Base-by-base conservation (phyloP, 2,888 invertebrate genomes). In the Scaptomyza cyrtandrae region DNA sequence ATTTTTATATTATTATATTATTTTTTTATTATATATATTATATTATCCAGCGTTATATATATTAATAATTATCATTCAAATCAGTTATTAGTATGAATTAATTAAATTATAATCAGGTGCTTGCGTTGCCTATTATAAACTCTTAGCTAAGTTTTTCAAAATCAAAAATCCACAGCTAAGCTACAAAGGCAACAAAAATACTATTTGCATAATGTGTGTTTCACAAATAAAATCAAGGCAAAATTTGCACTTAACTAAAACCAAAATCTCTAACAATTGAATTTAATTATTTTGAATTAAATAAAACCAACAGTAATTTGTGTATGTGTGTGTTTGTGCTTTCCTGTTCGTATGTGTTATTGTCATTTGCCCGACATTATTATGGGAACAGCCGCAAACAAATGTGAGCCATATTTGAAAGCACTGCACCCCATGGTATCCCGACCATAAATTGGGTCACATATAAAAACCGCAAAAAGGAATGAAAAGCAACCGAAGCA, bases 391-490 rank as follows among this genome's bases (percentile, higher is more conserved):
- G 71, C 70, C 81, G 55, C 82, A 81, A 72, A 71, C 71, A 86
- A 86, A 81, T 86, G 79, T 68, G 68, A 70, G 29, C 44, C 56
- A 69, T 61, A 59, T 55, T 58, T 53, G 63, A 64, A 57, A 66
- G 69, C 46, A 62, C 46, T 63, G 73, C 39, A 45, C 46, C 48
- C 57, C 56, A 46, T 59, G 46, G 45, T 33, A 19, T 50, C 46
- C 69, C 44, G 65, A 62, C 76, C 71, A 66, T 74, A 74, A 80
- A 78, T 77, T 79, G 81, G 84, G 84, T 79, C 77, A 71, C 72
- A 72, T 66, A 71, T 77, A 69, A 56, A 52, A 76, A 48, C 76
- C 76, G 50, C 74, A 77, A 64, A 66, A 64, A 46, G 72, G 52
- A 74, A 73, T 66, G 74, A 63, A 63, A 39, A 19, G 19, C 1